Evolutionary conservation across 2,888 invertebrate genomes (phyloP), one percentile per base, ranked within the genome.

Genomic region (Cephalotes varians): DNA sequence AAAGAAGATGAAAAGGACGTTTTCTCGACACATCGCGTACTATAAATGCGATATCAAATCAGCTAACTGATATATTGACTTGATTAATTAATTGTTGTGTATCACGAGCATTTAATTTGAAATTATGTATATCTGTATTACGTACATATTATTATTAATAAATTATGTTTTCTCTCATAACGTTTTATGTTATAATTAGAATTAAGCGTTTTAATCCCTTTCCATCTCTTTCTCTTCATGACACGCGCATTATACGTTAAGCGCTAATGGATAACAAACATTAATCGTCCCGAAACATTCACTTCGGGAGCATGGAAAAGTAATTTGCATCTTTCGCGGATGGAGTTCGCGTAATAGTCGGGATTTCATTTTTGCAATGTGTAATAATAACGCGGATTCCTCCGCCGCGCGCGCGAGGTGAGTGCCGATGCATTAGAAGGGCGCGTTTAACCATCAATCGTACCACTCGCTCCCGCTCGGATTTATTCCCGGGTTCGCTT

Each of bases 371-470:
- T 71, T 64, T 34, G n/a, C 40, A 28, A 76, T 54, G 40, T 51
- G 76, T 76, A 67, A 76, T 76, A 76, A 67, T 67, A 51, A 65
- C 51, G 51, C 15, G 76, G 28, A 67, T 76, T 67, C 67, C 21
- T 76, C 34, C 40, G 34, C 62, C 37, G 28, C 47, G 60, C 60
- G 62, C 34, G 18, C 37, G 51, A 76, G 37, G 51, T 40, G 76
- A 76, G 76, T 54, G 76, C 76, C 51, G 76, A 76, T 76, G 76
- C 76, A 76, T 76, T 76, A 76, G 76, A 51, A 51, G 21, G 76
- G 37, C 51, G 76, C 76, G 67, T 76, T 76, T 76, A 76, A 76
- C 76, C 51, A 76, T 76, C 76, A 76, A 76, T 76, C 76, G 76
- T 76, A 67, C 76, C 51, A 76, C 76, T 74, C 73, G 62, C 64